Conservation (phyloP, 2,888 invertebrate species). For the Selenia dentaria region DNA sequence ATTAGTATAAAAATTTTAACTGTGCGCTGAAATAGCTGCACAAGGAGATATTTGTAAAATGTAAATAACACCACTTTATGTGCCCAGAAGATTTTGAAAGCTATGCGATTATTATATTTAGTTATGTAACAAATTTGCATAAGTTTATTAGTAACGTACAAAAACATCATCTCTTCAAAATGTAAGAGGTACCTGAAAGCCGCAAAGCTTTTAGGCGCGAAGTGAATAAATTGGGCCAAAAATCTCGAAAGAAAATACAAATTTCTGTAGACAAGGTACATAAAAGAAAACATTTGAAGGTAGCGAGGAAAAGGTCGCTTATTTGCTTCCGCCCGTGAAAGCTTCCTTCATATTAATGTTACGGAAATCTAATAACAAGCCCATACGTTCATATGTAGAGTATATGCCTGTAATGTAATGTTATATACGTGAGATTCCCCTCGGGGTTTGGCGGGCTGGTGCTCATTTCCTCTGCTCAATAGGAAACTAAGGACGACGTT, state of each 20-base stretch:
- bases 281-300: slow-evolving; percentile 32
- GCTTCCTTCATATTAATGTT: slow-evolving; percentile 49
- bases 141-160: too few species aligned
- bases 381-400: slow-evolving; percentile 21
- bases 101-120: too few species aligned
- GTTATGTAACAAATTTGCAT: too few species aligned
- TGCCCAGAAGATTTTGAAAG: too few species aligned
- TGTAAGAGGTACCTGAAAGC: too few species aligned
- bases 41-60: too few species aligned
- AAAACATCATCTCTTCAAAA: too few species aligned
- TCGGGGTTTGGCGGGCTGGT: slow-evolving; percentile 5
- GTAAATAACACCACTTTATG: too few species aligned
- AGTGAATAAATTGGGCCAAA: slow-evolving; percentile 27
- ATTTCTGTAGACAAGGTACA: slow-evolving; percentile 22
- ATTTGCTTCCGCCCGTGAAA: slow-evolving; percentile 57
- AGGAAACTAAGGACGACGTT: slow-evolving; percentile 14
- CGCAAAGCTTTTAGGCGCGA: slow-evolving; percentile 6
- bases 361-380: slow-evolving; percentile 56
- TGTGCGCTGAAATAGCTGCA: too few species aligned
- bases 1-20: too few species aligned
- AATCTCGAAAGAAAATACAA: slow-evolving; percentile 31
- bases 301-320: slow-evolving; percentile 43
- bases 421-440: slow-evolving; percentile 17
- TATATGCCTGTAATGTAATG: slow-evolving; percentile 18
- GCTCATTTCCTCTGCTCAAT: slow-evolving; percentile 26